Conservation (phyloP, 2,888 invertebrate species). For the Allygus modestus region DNA sequence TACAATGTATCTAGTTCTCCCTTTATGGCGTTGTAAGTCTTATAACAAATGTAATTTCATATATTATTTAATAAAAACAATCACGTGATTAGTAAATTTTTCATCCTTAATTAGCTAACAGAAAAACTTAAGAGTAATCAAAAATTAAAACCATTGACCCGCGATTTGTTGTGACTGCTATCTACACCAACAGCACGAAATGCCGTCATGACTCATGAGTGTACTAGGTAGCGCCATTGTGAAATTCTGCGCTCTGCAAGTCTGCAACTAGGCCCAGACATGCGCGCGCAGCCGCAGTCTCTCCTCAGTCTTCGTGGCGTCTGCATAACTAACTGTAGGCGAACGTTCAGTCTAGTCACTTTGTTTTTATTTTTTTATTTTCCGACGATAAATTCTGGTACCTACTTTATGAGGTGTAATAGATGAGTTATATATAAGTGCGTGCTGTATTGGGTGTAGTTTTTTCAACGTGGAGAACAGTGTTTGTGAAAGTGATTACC, state of each 20-base stretch:
- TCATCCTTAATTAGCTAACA: too few species aligned
- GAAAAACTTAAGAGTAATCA: too few species aligned
- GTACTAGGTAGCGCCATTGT: constrained; percentile 24
- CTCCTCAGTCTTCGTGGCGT: constrained; percentile 8
- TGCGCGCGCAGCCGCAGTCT: constrained; percentile 26
- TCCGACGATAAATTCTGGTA: background rate
- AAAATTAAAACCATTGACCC: too few species aligned
- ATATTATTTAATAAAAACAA: too few species aligned
- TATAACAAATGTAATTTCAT: too few species aligned
- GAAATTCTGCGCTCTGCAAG: constrained; percentile 1
- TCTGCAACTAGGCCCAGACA: background rate
- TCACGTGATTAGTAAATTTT: too few species aligned
- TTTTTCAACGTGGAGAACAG: background rate
- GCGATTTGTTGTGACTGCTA: too few species aligned
- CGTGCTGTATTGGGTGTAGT: background rate
- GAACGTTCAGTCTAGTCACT: background rate
- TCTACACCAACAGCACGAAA: background rate
- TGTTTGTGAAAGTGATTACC: constrained; percentile 55
- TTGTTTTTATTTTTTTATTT: constrained; percentile 10
- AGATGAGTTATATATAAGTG: background rate
- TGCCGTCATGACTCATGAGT: background rate
- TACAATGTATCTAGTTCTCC: too few species aligned
- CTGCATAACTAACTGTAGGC: background rate
- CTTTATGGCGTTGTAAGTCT: too few species aligned
- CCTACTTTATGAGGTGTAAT: background rate